Evolutionary conservation across 2,888 invertebrate species (phyloP).

Genomic region (Hecatera dysodea): DNA sequence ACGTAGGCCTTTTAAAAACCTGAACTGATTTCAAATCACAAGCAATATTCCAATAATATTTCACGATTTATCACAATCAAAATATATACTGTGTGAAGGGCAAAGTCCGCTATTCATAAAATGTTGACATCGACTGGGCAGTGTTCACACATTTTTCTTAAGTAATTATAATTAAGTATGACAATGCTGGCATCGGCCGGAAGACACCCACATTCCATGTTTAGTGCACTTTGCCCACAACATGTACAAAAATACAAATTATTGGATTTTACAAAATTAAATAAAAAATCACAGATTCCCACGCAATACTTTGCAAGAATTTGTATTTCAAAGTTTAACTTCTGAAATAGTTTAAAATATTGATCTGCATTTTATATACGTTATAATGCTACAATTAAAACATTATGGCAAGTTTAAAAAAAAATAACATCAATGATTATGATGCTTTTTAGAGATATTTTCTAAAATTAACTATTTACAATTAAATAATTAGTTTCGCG

Average conservation of each 20-base stretch:
- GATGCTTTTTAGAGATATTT: slow-evolving; percentile 41
- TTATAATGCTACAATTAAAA: slow-evolving; percentile 10
- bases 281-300: slow-evolving; percentile 65
- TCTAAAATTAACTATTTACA: slow-evolving; percentile 27
- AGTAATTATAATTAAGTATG: slow-evolving; percentile 23
- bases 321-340: slow-evolving; percentile 50
- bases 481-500: slow-evolving; percentile 36
- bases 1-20: slow-evolving; percentile 71
- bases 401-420: slow-evolving; percentile 52
- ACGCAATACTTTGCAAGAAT: slow-evolving; percentile 43
- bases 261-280: slow-evolving; percentile 51
- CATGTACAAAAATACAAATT: slow-evolving; percentile 45
- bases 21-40: slow-evolving; percentile 68
- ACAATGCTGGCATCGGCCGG: slow-evolving; percentile 13
- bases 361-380: slow-evolving; percentile 11
- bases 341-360: slow-evolving; percentile 39
- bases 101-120: slow-evolving; percentile 36
- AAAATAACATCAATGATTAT: slow-evolving; percentile 50
- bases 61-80: slow-evolving; percentile 63
- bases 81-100: slow-evolving; percentile 46
- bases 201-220: slow-evolving; percentile 1
- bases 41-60: slow-evolving; percentile 54
- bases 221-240: slow-evolving; percentile 23
- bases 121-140: slow-evolving; percentile 28
- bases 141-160: slow-evolving; percentile 11